These are phyloP conservation scores for Pseudolycoriella hygida DNA, from an alignment of 2,888 invertebrate genomes.

Conservation along the genomic window DNA sequence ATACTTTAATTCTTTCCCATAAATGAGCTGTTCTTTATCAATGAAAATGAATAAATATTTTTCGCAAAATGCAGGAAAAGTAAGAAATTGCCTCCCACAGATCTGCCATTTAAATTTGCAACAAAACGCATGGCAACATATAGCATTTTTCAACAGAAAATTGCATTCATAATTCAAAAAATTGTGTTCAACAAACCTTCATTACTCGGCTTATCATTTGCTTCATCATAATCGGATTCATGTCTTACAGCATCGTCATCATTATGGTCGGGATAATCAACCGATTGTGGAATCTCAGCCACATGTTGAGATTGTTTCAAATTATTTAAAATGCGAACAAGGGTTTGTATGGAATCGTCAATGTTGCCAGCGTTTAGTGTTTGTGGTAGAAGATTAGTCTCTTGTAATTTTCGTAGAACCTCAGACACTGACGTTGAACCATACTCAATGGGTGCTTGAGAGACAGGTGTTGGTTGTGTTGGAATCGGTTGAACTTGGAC, in stretches of 20 bases:
- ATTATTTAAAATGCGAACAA: constrained; percentile 55
- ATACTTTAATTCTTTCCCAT: too few species aligned
- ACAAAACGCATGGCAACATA: too few species aligned
- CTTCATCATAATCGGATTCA: constrained; percentile 6
- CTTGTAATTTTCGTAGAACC: constrained; percentile 52
- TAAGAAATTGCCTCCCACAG: too few species aligned
- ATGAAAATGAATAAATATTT: too few species aligned
- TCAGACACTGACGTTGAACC: constrained; percentile 32
- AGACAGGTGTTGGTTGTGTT: neutral
- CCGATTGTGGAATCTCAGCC: constrained; percentile 18
- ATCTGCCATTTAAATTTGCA: too few species aligned
- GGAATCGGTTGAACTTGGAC: neutral
- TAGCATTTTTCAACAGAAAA: too few species aligned
- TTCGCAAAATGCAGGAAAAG: too few species aligned
- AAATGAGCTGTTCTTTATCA: too few species aligned
- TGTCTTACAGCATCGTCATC: too few species aligned
- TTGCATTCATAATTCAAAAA: neutral
- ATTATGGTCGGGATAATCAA: too few species aligned
- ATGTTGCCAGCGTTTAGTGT: constrained; percentile 60
- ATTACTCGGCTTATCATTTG: constrained; percentile 11
- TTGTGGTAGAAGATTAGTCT: constrained; percentile 57
- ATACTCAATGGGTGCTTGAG: constrained; percentile 14
- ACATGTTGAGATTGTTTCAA: constrained; percentile 34
- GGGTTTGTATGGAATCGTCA: constrained; percentile 57
- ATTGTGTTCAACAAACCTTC: constrained; percentile 10